Base-by-base conservation (phyloP, 2,888 invertebrate genomes). In the Stenotaenia linearis region DNA sequence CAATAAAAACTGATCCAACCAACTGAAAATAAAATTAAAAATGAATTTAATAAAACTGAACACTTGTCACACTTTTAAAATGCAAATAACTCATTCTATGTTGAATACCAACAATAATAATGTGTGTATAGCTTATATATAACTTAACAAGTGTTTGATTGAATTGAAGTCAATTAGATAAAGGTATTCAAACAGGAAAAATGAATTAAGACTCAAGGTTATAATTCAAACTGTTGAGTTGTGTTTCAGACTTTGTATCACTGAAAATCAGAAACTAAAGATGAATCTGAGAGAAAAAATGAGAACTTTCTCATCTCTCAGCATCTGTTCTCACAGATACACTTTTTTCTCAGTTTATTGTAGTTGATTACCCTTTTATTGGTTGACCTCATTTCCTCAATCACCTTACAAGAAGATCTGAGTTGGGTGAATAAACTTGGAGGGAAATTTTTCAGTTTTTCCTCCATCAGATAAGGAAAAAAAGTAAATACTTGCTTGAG, bases 1-100 rank as follows among this genome's bases (percentile, higher is more conserved):
- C 85, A 78, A 86, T 84, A 56, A 86, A 81, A 40, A 83, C 81
- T 79, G 85, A 85, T 45, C 86, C 86, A 9, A 84, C 82, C 28
- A 85, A 79, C 86, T 86, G 82, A 23, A 56, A 56, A 21, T 21
- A 56, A 21, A 21, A n/a, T n/a, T n/a, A n/a, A n/a, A n/a, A n/a
- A n/a, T n/a, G n/a, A n/a, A n/a, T n/a, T n/a, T 23, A 21, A 56
- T 21, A 56, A 56, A 56, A 56, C 32, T 6, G 32, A 4, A 32
- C n/a, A n/a, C n/a, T n/a, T n/a, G n/a, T n/a, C n/a, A n/a, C n/a
- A n/a, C n/a, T n/a, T n/a, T n/a, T n/a, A n/a, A n/a, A n/a, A n/a
- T n/a, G n/a, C n/a, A n/a, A n/a, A n/a, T n/a, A n/a, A n/a, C n/a
- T n/a, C n/a, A n/a, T n/a, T n/a, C n/a, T n/a, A n/a, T n/a, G n/a